Conservation (phyloP, 2,797 vertebrate species). For the Alcedo quadribrachys region DNA sequence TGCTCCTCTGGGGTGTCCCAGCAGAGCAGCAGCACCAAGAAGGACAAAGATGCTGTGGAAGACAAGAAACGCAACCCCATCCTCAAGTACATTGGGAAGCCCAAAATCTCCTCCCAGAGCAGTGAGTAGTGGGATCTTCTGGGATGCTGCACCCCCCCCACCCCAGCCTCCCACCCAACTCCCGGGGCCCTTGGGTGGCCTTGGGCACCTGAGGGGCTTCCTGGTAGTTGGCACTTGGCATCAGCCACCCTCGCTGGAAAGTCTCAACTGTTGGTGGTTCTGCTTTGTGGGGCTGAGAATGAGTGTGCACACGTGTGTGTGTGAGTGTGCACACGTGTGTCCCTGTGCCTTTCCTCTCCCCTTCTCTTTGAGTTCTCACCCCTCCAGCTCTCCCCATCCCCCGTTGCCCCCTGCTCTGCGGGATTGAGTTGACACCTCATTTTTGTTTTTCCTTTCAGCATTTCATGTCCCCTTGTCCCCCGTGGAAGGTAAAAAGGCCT, state of each 20-base stretch:
- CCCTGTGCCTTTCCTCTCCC: neutral
- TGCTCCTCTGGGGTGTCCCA: neutral
- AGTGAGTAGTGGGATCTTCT: conserved; percentile 76
- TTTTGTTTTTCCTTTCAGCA: conserved; percentile 80
- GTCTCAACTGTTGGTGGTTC: neutral
- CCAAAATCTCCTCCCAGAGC: conserved; percentile 87
- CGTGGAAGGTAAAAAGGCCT: conserved; percentile 87
- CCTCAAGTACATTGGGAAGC: conserved; percentile 94
- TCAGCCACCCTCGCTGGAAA: neutral
- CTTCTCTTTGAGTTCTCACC: neutral
- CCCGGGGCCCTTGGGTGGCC: rapidly evolving
- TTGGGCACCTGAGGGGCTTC: neutral
- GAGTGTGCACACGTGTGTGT: rapidly evolving
- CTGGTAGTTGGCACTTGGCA: rapidly evolving
- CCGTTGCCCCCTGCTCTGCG: neutral
- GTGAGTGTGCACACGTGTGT: too few species aligned
- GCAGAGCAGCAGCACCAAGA: conserved; percentile 79
- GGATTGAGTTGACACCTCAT: conserved; percentile 66
- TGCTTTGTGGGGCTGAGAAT: neutral
- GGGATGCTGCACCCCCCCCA: neutral
- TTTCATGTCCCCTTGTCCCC: conserved; percentile 95
- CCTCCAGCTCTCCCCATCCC: neutral
- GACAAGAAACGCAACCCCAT: conserved; percentile 93
- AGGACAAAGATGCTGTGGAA: conserved; percentile 86
- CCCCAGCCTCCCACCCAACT: neutral